Evolutionary conservation across 2,113 vertebrate species (phyloP), one percentile per base, ranked within the genome.

Genomic region (Nannospalax galili): DNA sequence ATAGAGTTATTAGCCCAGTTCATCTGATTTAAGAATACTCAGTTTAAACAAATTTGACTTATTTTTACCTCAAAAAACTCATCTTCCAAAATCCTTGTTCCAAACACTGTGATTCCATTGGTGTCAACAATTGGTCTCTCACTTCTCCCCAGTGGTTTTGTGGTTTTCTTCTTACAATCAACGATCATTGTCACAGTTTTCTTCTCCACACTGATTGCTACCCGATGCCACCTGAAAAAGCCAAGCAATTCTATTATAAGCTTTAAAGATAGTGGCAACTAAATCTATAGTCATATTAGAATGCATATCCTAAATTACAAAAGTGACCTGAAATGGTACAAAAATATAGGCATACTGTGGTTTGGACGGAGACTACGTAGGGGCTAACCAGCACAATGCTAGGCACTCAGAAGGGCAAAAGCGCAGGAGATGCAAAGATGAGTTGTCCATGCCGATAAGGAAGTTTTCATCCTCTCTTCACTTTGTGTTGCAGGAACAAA

Each of bases 151-250:
- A 99, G 99, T 70, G 99, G 97, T 97, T 99, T 99, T 95, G 98
- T 99, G 88, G 99, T 98, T 98, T 99, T 99, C 98, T 99, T 99
- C 97, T 99, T 99, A 98, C 99, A 99, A 96, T 99, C 99, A 74
- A 99, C 98, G 92, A 99, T 99, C 98, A 99, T 99, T n/a, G 99
- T 99, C 97, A 99, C 99, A 26, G 98, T 99, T 98, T 99, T 99
- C 98, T 99, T 99, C 98, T 99, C 99, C 95, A 99, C 99, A 5
- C 99, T 99, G 98, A 99, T 99, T 77, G 99, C 99, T 69, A 99
- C 98, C 69, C 99, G 99, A 97, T 99, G 99, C 99, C 99, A 99
- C 98, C 99, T 99, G 96, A 90, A 67, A 79, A 94, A 96, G 70
- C 7, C 96, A 97, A 40, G 93, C 7, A 85, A 94, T 40, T 52